These are phyloP conservation scores for Talpa occidentalis DNA, from an alignment of 2,113 vertebrate genomes.

Conservation along the genomic window DNA sequence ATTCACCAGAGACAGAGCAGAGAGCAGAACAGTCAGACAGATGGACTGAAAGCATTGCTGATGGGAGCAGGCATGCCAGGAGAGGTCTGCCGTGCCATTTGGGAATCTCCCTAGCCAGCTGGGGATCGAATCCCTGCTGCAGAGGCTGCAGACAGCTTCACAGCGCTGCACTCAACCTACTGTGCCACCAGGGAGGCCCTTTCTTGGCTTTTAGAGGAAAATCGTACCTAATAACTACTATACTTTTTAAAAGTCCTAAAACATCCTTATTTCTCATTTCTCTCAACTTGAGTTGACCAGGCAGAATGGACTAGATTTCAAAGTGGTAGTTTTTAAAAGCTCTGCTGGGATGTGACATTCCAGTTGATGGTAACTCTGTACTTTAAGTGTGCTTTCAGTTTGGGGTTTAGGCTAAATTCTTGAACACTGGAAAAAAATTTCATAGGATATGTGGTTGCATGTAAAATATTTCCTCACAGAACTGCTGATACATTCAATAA, in stretches of 20 bases:
- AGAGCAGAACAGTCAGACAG: no score
- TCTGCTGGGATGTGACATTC: not conserved
- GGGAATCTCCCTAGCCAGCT: no score
- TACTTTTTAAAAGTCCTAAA: not conserved
- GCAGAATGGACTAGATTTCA: not conserved
- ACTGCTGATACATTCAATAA: not conserved
- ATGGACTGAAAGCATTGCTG: no score
- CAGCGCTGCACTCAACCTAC: no score
- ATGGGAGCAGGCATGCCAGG: no score
- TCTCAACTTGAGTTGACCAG: not conserved
- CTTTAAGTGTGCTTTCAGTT: not conserved
- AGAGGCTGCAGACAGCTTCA: no score
- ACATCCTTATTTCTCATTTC: not conserved
- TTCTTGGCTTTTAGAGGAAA: not conserved
- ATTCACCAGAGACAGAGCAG: no score
- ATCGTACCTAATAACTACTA: not conserved
- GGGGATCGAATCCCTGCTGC: no score
- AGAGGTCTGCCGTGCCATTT: no score
- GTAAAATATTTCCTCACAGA: conserved; percentile 1
- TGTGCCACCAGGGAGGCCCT: no score
- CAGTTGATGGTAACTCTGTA: not conserved
- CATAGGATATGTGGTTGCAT: not conserved
- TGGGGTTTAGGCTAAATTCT: not conserved
- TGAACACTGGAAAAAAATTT: not conserved
- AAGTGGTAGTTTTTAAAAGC: not conserved